phyloP scores from a whole-genome alignment of 2,797 vertebrate species.

The Uromys caudimaculatus region DNA sequence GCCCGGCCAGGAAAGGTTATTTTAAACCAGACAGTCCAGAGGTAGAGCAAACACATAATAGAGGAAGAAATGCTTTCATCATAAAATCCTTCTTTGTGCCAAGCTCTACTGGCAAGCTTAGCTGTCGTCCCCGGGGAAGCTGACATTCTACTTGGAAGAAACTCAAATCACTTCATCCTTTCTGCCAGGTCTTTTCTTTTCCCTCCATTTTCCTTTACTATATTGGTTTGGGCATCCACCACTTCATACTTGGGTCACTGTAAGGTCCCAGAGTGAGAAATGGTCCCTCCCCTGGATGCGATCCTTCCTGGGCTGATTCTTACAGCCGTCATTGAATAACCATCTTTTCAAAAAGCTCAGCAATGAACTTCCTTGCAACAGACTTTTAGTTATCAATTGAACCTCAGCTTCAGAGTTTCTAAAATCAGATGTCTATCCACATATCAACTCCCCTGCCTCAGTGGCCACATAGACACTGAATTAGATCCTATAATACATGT shows the following conservation, averaged over 20 bases:
- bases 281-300: background rate
- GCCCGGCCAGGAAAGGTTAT: slow-evolving; percentile 39
- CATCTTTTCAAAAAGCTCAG: slow-evolving; percentile 24
- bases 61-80: slow-evolving; percentile 22
- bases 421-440: slow-evolving; percentile 36
- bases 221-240: background rate
- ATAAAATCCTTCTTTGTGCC: slow-evolving; percentile 17
- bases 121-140: slow-evolving; percentile 5
- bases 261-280: background rate
- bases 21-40: slow-evolving; percentile 47
- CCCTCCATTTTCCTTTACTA: background rate
- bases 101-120: background rate
- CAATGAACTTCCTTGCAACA: background rate
- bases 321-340: background rate
- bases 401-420: background rate
- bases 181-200: background rate
- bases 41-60: slow-evolving; percentile 2
- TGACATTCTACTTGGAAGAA: slow-evolving; percentile 8
- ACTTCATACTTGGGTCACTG: slow-evolving; percentile 38
- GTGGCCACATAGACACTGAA: background rate
- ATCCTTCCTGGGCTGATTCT: background rate
- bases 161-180: slow-evolving; percentile 6
- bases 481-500: background rate
- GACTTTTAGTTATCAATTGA: slow-evolving; percentile 44
- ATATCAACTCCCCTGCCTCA: background rate